Evolutionary conservation across 2,797 vertebrate genomes (phyloP).

Genomic region (Sternarchorhynchus goeldii): DNA sequence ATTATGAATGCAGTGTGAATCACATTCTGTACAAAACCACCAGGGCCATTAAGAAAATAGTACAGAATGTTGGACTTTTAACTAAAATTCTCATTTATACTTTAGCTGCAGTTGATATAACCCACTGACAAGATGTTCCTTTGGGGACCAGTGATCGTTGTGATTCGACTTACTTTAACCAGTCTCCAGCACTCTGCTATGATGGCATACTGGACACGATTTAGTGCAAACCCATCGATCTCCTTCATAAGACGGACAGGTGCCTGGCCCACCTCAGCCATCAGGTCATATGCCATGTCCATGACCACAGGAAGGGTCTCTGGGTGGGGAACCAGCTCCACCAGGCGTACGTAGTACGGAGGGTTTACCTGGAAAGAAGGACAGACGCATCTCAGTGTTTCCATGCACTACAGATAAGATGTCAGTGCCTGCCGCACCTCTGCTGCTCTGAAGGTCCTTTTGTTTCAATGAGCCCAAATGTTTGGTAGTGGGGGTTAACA

Average conservation of each 20-base stretch:
- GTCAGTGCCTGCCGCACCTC: background rate
- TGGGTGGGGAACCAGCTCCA: slow-evolving; percentile 95
- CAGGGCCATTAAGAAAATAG: background rate
- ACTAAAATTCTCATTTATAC: background rate
- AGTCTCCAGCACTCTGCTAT: slow-evolving; percentile 95
- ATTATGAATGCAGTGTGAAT: background rate
- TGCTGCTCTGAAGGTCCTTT: slow-evolving; percentile 12
- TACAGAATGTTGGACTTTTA: background rate
- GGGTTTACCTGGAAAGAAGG: slow-evolving; percentile 87
- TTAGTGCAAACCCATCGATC: slow-evolving; percentile 90
- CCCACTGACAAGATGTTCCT: background rate
- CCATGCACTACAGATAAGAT: slow-evolving; percentile 18
- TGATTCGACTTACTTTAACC: slow-evolving; percentile 80
- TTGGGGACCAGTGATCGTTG: background rate
- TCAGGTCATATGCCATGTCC: slow-evolving; percentile 81
- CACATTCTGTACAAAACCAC: background rate
- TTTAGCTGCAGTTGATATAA: background rate
- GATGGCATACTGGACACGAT: slow-evolving; percentile 92
- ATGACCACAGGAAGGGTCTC: slow-evolving; percentile 78
- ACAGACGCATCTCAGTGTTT: slow-evolving; percentile 21
- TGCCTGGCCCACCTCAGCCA: slow-evolving; percentile 88
- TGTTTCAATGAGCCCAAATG: slow-evolving; percentile 23
- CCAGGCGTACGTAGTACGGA: slow-evolving; percentile 89
- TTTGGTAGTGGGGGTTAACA: slow-evolving; percentile 49
- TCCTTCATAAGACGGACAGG: slow-evolving; percentile 87